phyloP scores from a whole-genome alignment of 30 jellyfish, hydroid and myxozoan genomes.

The Calvadosia cruxmelitensis region DNA sequence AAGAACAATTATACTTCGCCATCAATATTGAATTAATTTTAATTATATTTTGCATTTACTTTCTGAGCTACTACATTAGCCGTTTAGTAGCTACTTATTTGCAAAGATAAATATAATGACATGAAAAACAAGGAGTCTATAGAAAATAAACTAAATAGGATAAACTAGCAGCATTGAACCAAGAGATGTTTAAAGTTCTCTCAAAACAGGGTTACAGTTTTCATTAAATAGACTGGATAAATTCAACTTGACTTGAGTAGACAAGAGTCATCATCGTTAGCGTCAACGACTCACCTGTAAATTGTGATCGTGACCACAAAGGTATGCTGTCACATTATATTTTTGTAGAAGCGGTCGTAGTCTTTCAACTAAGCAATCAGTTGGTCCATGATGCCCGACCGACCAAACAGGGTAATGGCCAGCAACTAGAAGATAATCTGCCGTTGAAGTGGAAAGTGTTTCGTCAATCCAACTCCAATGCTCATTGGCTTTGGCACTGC shows the following conservation, averaged over 20 bases:
- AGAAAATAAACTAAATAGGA: no score
- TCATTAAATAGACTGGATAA: background rate
- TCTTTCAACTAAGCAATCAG: constrained; percentile 47
- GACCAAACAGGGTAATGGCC: constrained; percentile 96
- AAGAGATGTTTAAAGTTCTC: no score
- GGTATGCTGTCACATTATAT: constrained; percentile 63
- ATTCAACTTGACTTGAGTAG: background rate
- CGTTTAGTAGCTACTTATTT: no score
- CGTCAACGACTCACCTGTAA: constrained; percentile 42
- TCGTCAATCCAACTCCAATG: constrained; percentile 73
- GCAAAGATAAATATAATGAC: no score
- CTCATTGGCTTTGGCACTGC: constrained; percentile 13
- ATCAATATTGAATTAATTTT: no score
- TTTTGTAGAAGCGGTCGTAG: constrained; percentile 75
- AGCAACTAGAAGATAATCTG: constrained; percentile 76
- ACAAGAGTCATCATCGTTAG: background rate
- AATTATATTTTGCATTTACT: no score
- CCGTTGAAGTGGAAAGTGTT: constrained; percentile 41
- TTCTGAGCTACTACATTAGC: no score
- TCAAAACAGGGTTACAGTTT: background rate
- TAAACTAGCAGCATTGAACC: no score
- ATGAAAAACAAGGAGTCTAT: no score
- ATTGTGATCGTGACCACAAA: constrained; percentile 91
- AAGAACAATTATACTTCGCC: no score
- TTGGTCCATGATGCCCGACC: constrained; percentile 84